phyloP scores from a whole-genome alignment of 1,140 invertebrate genomes.

The Neodiprion virginianus region DNA sequence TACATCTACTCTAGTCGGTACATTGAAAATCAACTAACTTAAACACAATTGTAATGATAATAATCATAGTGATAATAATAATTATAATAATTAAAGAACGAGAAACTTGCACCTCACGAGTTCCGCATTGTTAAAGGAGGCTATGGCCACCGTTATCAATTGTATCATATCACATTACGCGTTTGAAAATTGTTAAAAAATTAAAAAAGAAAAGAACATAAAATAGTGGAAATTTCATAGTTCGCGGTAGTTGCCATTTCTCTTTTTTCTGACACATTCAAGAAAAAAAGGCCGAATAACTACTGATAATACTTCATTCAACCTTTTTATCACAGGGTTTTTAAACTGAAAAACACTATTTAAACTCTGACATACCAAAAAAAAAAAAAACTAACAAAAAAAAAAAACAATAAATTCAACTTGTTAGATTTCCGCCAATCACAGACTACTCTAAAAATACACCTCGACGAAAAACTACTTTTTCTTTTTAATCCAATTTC shows the following conservation, averaged over 20 bases:
- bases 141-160: neutral
- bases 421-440: neutral
- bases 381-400: neutral
- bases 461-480: too few relatives aligned
- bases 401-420: neutral
- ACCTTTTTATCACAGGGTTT: constrained; percentile 5
- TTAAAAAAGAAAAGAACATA: neutral
- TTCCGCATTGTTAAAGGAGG: neutral
- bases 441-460: too few relatives aligned
- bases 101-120: neutral
- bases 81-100: neutral
- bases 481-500: neutral
- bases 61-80: too few relatives aligned
- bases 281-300: neutral
- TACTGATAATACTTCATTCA: neutral
- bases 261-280: neutral
- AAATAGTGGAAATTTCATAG: neutral
- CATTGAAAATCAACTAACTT: constrained; percentile 49
- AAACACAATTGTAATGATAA: constrained; percentile 15
- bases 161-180: constrained; percentile 3
- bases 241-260: neutral
- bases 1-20: constrained; percentile 14
- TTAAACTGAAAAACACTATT: neutral
- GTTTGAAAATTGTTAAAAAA: neutral
- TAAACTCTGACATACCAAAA: neutral